Conservation (phyloP, 2,888 invertebrate genomes). For the Caenorhabditis zanzibari region DNA sequence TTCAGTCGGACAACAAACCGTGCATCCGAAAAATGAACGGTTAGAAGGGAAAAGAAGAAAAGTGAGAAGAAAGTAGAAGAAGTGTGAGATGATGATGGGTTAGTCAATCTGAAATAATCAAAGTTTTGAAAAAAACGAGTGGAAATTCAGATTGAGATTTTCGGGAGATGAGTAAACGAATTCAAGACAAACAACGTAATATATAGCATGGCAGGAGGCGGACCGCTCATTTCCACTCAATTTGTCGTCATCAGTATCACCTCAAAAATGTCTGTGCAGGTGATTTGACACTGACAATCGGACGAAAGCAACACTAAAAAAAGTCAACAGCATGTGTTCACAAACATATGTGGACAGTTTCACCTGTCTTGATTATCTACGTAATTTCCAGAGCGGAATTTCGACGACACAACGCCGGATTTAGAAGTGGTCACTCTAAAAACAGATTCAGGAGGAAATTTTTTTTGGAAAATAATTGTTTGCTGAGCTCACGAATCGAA, state of each 20-base stretch:
- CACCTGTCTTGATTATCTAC: constrained; percentile 47
- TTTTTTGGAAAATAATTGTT: constrained; percentile 1
- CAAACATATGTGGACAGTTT: neutral
- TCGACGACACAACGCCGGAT: constrained; percentile 31
- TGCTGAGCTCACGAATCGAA: constrained; percentile 27
- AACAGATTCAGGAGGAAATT: constrained; percentile 14
- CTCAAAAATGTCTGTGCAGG: constrained; percentile 48
- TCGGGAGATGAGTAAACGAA: neutral
- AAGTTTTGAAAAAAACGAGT: neutral
- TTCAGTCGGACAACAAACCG: constrained; percentile 54
- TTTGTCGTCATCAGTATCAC: constrained; percentile 45
- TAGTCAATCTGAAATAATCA: constrained; percentile 41
- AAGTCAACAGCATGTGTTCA: constrained; percentile 47
- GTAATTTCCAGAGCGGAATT: constrained; percentile 24
- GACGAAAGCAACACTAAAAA: constrained; percentile 33
- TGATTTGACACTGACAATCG: constrained; percentile 44
- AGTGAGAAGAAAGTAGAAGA: constrained; percentile 3
- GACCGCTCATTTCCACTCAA: neutral
- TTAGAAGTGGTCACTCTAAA: constrained; percentile 42
- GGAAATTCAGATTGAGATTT: constrained; percentile 9
- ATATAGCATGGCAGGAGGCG: constrained; percentile 21
- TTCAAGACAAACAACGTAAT: neutral
- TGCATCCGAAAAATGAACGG: constrained; percentile 49
- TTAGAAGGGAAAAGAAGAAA: neutral
- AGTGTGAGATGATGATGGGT: constrained; percentile 1